A percentile compares a stretch with the other conserved stretches of the same genome.
These are phyloP conservation scores for Phyllostomus discolor DNA, from an alignment of 2,113 vertebrate species.

Conservation along the genomic window DNA sequence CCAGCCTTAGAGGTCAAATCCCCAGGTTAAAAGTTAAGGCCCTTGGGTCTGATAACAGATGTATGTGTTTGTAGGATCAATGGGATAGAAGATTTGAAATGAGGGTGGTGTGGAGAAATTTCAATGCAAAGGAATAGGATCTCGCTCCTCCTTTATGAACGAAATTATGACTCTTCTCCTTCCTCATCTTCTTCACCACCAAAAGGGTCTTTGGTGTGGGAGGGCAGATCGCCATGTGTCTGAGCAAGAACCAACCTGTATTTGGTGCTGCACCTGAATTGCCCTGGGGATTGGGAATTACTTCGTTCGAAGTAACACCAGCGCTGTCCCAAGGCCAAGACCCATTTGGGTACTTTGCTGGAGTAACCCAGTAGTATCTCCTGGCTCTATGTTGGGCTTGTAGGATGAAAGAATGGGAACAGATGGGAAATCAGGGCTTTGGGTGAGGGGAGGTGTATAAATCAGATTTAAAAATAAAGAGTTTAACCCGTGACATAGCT, in stretches of 20 bases:
- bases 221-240: not conserved
- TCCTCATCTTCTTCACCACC: not conserved
- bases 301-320: conserved; percentile 23
- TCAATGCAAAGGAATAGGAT: conserved; percentile 1
- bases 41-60: not conserved
- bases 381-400: not conserved
- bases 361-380: not conserved
- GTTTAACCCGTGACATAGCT: not conserved
- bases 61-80: not conserved
- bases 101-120: not conserved
- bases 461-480: not conserved
- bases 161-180: not conserved
- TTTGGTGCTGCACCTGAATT: not conserved
- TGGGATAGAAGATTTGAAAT: conserved; percentile 23
- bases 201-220: not conserved
- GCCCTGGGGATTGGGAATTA: not conserved
- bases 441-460: not conserved
- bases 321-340: not conserved
- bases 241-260: not conserved
- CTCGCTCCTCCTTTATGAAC: not conserved
- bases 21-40: not conserved
- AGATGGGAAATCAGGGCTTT: not conserved
- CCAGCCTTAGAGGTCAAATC: not conserved
- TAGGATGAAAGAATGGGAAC: not conserved
- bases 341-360: conserved; percentile 8